Evolutionary conservation across 2,888 invertebrate genomes (phyloP).

Genomic region (Coelopa pilipes): DNA sequence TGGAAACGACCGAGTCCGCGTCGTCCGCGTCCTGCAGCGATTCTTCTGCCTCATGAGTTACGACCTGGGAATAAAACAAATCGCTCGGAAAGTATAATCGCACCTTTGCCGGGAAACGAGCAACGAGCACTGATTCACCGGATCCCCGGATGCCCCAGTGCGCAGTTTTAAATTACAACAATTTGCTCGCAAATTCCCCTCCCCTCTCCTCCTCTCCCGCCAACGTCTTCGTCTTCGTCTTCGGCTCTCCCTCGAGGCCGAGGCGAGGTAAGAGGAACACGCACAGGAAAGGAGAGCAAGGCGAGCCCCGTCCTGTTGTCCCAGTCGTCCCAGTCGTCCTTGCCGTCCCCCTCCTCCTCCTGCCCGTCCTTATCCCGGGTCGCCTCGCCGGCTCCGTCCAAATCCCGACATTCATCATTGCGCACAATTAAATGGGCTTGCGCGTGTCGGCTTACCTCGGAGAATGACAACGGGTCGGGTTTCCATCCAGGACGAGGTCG

Average conservation of each 20-base stretch:
- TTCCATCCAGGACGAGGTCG: constrained; percentile 14
- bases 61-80: constrained; percentile 47
- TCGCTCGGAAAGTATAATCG: constrained; percentile 51
- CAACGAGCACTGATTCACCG: constrained; percentile 24
- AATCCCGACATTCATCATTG: constrained; percentile 47
- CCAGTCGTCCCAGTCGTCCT: too few species aligned
- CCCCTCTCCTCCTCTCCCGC: too few species aligned
- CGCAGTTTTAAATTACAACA: constrained; percentile 42
- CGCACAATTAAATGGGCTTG: constrained; percentile 46
- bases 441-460: constrained; percentile 44
- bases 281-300: too few species aligned
- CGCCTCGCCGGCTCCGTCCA: constrained; percentile 16
- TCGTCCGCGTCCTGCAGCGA: neutral
- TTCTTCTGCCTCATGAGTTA: constrained; percentile 42
- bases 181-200: constrained; percentile 23
- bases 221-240: too few species aligned
- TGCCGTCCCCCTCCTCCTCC: too few species aligned
- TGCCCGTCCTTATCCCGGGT: neutral
- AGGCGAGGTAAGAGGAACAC: too few species aligned
- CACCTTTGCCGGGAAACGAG: constrained; percentile 41
- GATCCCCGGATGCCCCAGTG: neutral
- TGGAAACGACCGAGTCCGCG: too few species aligned
- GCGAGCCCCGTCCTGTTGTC: too few species aligned
- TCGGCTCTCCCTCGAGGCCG: neutral
- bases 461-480: constrained; percentile 20